phyloP scores from a whole-genome alignment of 2,888 invertebrate species.

The Liopterus haemorrhoidalis region DNA sequence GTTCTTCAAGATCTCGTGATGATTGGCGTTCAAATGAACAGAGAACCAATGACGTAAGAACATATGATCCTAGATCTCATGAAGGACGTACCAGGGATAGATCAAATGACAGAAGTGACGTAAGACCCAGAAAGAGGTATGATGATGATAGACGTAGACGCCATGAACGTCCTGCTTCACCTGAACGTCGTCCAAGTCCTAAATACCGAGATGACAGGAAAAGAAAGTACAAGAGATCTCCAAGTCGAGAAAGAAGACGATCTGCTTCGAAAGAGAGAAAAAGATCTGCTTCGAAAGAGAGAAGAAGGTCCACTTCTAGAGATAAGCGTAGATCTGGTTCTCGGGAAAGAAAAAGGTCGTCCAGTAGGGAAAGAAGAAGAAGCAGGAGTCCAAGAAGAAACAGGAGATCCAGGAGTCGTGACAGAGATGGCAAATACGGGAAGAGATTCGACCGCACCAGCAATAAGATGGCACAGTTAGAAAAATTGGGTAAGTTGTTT shows the following conservation, averaged over 20 bases:
- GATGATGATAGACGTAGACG: conserved; percentile 2
- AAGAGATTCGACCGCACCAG: conserved; percentile 46
- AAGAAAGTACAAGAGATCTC: conserved; percentile 16
- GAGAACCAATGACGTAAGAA: no score
- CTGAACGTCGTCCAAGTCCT: not conserved
- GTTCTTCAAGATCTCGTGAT: no score
- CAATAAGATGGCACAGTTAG: conserved; percentile 46
- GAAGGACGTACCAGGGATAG: conserved; percentile 7
- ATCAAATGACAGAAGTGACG: conserved; percentile 2
- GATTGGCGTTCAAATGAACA: no score
- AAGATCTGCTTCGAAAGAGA: conserved; percentile 31
- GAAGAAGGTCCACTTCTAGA: conserved; percentile 31
- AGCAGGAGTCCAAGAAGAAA: conserved; percentile 34
- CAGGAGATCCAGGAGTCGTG: conserved; percentile 38
- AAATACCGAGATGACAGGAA: conserved; percentile 6
- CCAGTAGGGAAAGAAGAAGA: conserved; percentile 36
- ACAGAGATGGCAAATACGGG: conserved; percentile 40
- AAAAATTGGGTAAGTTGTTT: conserved; percentile 45
- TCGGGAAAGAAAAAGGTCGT: conserved; percentile 27
- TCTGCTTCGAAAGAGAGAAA: conserved; percentile 17
- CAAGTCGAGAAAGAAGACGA: conserved; percentile 17
- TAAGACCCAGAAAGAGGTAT: not conserved
- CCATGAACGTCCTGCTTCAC: not conserved
- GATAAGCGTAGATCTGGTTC: conserved; percentile 41
- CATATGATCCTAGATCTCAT: conserved; percentile 3